Evolutionary conservation across 2,113 vertebrate genomes (phyloP), one percentile per base, ranked within the genome.

Genomic region (Chunga burmeisteri): DNA sequence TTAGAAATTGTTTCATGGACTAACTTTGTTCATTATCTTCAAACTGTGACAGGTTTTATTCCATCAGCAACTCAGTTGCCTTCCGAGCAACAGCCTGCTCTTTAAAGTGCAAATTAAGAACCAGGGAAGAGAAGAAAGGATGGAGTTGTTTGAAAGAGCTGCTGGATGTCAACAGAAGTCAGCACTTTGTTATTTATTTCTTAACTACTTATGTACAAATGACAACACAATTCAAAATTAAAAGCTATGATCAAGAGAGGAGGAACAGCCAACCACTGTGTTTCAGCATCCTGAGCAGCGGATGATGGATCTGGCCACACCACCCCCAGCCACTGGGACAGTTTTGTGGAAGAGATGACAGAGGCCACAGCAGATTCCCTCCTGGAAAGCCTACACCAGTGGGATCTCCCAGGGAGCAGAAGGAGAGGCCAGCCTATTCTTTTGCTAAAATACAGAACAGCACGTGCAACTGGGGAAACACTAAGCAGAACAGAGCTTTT

Each of bases 101-200:
- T 96, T 97, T 96, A 84, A 97, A 96, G 91, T 96, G 92, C 75
- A 96, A 96, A 97, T 96, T 42, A 83, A 93, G 67, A 85, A 30
- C 13, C 11, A 22, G 40, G 40, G 46, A 91, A 62, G 65, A 79
- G 73, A 94, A 94, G 40, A 96, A 96, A 94, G 68, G 46, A 86
- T 44, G 58, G 73, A 85, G 42, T 8, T 36, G 40, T 81, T 94
- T 95, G 74, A 97, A 94, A 71, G 91, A 91, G 58, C 50, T 89
- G 78, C 42, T 89, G 77, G 72, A 73, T 77, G 62, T 50, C 91
- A 91, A 65, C 66, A 90, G 81, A 94, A 66, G 79, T 86, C 93
- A 93, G 2, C 0, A 1, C 79, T 77, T 88, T 11, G 59, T 36
- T 36, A 90, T 72, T 82, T 56, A 73, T 74, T 85, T 90, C 86